Conservation (phyloP, 2,888 invertebrate species). For the Ectobius pallidus region DNA sequence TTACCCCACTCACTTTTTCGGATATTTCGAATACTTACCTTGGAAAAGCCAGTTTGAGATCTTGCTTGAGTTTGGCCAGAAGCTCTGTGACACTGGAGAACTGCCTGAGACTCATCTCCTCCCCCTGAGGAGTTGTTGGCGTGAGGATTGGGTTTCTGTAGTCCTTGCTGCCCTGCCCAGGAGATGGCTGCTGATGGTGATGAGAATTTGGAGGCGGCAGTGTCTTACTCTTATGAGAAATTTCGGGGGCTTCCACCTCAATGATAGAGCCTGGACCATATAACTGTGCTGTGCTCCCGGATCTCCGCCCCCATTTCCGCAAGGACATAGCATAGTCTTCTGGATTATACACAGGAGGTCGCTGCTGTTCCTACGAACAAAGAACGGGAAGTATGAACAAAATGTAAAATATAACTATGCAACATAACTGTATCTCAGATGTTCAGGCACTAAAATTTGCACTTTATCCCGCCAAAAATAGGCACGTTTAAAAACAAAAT, state of each 20-base stretch:
- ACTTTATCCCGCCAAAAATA: too few relatives aligned
- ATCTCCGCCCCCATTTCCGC: conserved; percentile 78
- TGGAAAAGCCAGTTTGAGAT: conserved; percentile 84
- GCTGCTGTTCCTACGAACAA: conserved; percentile 72
- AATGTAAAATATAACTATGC: too few relatives aligned
- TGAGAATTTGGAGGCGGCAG: conserved; percentile 53
- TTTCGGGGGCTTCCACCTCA: conserved; percentile 47
- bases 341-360: conserved; percentile 88
- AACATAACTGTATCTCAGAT: too few relatives aligned
- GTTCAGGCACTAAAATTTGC: too few relatives aligned
- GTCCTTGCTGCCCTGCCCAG: conserved; percentile 46
- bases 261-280: conserved; percentile 55
- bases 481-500: too few relatives aligned
- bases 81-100: conserved; percentile 88
- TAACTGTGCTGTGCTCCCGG: conserved; percentile 55
- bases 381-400: too few relatives aligned
- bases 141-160: conserved; percentile 71
- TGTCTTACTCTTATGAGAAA: conserved; percentile 17
- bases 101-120: conserved; percentile 85
- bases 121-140: conserved; percentile 36
- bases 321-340: conserved; percentile 85
- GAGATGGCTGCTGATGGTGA: conserved; percentile 49
- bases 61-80: conserved; percentile 83
- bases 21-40: conserved; percentile 63
- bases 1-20: too few relatives aligned